A percentile compares a stretch with the other conserved stretches of the same genome.
phyloP scores from a whole-genome alignment of 2,888 invertebrate genomes.

The Mylabris sibirica region DNA sequence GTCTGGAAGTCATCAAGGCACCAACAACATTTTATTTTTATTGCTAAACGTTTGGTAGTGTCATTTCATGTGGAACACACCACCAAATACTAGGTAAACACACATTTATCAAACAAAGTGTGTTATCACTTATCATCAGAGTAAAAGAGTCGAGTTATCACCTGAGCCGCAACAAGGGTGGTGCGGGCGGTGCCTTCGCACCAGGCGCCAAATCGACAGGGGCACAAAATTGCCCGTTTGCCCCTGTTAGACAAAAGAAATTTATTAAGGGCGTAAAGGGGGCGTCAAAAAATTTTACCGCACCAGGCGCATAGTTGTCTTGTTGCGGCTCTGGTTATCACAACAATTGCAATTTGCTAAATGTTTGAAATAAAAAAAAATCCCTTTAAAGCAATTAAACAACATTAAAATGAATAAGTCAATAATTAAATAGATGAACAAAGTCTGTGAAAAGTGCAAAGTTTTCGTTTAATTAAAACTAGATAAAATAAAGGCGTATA shows the following conservation, averaged over 20 bases:
- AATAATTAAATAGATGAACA: conserved; percentile 2
- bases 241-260: too few species aligned
- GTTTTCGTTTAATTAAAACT: conserved; percentile 13
- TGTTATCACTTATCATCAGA: too few species aligned
- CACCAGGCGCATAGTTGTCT: too few species aligned
- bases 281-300: too few species aligned
- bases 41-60: conserved; percentile 7
- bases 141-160: too few species aligned
- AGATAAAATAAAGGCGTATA: conserved; percentile 12
- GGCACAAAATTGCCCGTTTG: too few species aligned
- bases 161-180: too few species aligned
- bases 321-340: too few species aligned
- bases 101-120: neutral
- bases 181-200: too few species aligned
- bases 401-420: neutral
- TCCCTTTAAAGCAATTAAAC: neutral
- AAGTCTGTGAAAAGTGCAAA: neutral
- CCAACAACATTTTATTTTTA: conserved; percentile 16
- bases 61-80: neutral
- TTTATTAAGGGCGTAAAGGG: too few species aligned
- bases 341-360: neutral
- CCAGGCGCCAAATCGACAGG: too few species aligned
- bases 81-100: neutral
- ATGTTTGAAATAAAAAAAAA: neutral
- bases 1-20: conserved; percentile 18